phyloP scores from a whole-genome alignment of 2,797 vertebrate species.

The Peromyscus nudipes region DNA sequence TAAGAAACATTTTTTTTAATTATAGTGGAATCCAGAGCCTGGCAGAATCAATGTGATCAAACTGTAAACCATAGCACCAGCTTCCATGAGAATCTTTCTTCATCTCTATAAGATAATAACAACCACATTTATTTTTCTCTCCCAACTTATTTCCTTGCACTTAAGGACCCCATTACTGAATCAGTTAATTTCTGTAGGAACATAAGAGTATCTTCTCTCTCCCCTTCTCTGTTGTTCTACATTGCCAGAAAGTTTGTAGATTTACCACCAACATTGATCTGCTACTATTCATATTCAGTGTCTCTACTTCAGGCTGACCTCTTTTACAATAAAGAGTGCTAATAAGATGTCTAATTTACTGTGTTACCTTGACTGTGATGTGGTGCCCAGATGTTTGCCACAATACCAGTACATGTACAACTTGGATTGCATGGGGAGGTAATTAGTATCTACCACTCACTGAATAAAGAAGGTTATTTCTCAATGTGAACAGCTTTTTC shows the following conservation, averaged over 20 bases:
- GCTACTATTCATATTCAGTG: not conserved
- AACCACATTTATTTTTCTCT: not conserved
- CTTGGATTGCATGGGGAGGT: not conserved
- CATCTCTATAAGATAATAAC: not conserved
- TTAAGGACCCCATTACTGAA: no score
- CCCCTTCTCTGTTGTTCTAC: not conserved
- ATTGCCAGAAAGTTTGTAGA: not conserved
- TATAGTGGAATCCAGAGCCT: not conserved
- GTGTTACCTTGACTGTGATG: not conserved
- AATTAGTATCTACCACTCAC: not conserved
- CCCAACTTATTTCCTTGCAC: not conserved
- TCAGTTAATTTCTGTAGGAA: not conserved
- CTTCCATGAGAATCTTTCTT: not conserved
- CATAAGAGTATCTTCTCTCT: not conserved
- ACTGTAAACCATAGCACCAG: not conserved
- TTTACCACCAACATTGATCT: not conserved
- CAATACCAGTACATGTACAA: not conserved
- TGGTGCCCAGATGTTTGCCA: not conserved
- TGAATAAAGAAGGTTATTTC: no score
- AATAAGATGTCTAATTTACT: not conserved
- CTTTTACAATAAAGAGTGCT: not conserved
- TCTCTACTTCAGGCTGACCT: not conserved
- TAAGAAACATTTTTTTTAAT: not conserved
- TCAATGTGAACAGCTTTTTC: not conserved
- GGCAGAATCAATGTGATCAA: not conserved